phyloP scores from a whole-genome alignment of 2,113 vertebrate genomes.

The Anser brachyrhynchus region DNA sequence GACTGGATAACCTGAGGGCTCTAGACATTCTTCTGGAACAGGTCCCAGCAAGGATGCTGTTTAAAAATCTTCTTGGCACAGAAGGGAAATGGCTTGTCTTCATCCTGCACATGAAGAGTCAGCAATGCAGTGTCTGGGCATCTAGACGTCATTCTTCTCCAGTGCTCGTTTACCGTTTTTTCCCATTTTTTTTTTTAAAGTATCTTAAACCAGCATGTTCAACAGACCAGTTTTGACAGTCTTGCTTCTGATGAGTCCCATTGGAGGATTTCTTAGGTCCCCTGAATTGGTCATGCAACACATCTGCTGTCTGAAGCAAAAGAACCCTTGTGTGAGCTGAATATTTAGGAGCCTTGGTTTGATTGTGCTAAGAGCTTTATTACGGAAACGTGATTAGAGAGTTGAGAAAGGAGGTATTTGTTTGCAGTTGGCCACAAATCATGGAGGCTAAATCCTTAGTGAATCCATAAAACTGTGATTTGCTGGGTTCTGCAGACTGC shows the following conservation, averaged over 20 bases:
- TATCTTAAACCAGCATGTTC: not conserved
- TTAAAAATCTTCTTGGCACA: conserved; percentile 1
- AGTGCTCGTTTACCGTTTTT: not conserved
- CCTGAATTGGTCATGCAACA: conserved; percentile 50
- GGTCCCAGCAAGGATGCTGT: conserved; percentile 11
- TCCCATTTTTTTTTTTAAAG: not conserved
- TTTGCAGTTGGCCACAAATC: not conserved
- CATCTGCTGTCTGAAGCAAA: conserved; percentile 60
- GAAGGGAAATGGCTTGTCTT: not conserved
- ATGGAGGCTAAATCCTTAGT: not conserved
- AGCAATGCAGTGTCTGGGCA: not conserved
- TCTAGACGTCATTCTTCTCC: not conserved
- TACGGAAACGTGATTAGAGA: conserved; percentile 20
- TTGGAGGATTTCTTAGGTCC: conserved; percentile 50
- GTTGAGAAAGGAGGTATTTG: conserved; percentile 1
- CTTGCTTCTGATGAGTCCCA: conserved; percentile 28
- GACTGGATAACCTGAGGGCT: not conserved
- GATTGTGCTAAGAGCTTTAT: conserved; percentile 3
- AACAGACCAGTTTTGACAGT: conserved; percentile 47
- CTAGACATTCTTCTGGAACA: not conserved
- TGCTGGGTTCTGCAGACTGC: not conserved
- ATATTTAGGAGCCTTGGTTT: conserved; percentile 38
- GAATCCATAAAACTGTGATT: not conserved
- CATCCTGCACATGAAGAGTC: not conserved
- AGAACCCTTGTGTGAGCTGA: conserved; percentile 57